Evolutionary conservation across 2,113 vertebrate genomes (phyloP).

Genomic region (Cyprinodon variegatus): DNA sequence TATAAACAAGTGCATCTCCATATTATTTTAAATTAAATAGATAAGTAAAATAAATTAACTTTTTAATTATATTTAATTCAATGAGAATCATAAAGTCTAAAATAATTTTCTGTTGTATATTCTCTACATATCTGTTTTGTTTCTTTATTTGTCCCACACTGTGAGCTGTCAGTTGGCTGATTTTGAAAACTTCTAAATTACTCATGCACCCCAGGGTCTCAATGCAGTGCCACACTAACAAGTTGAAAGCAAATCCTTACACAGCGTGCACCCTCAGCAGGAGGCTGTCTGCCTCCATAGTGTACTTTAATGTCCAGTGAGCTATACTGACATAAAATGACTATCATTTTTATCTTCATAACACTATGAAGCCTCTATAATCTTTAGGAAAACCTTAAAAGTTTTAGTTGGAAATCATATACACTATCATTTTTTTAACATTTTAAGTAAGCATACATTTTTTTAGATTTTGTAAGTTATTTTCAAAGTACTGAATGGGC

Average conservation of each 20-base stretch:
- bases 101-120: slow-evolving; percentile 9
- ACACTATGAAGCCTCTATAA: no score
- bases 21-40: no score
- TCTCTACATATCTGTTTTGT: slow-evolving; percentile 15
- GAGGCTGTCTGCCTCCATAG: slow-evolving; percentile 19
- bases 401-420: no score
- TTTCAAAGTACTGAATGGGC: no score
- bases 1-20: no score
- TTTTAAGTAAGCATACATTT: no score
- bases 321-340: slow-evolving; percentile 9
- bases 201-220: slow-evolving; percentile 26
- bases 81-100: slow-evolving; percentile 1
- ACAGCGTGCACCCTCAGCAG: slow-evolving; percentile 10
- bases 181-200: slow-evolving; percentile 47
- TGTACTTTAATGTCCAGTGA: slow-evolving; percentile 36
- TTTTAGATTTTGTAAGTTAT: no score
- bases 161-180: slow-evolving; percentile 39
- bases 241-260: slow-evolving; percentile 26
- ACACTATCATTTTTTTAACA: no score
- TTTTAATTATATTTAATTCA: no score
- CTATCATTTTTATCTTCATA: slow-evolving; percentile 7
- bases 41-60: no score
- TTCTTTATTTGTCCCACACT: neutral
- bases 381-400: no score
- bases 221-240: slow-evolving; percentile 32